Conservation (phyloP, 2,113 vertebrate genomes). For the Bubalus kerabau region DNA sequence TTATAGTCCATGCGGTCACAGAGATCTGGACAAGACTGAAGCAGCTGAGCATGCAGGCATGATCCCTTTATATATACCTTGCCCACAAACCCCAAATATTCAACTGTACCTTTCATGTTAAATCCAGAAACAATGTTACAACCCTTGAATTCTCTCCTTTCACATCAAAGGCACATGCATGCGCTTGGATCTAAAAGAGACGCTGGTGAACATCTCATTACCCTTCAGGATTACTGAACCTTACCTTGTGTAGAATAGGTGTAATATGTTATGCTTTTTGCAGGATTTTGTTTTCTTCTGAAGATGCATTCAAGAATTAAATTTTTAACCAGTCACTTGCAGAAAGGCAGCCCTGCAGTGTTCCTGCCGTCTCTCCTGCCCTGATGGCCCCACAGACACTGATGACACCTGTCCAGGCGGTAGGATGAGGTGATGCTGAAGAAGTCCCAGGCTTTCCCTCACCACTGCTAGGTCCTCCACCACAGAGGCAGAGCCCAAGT, state of each 20-base stretch:
- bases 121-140: neutral
- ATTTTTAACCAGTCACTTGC: constrained; percentile 86
- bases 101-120: neutral
- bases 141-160: neutral
- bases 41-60: neutral
- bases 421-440: constrained; percentile 71
- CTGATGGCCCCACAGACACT: constrained; percentile 82
- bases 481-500: neutral
- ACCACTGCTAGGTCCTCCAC: neutral
- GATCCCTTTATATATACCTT: neutral
- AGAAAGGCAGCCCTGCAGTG: constrained; percentile 79
- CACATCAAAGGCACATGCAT: rapidly evolving
- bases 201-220: neutral
- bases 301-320: constrained; percentile 88
- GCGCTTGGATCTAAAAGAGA: neutral
- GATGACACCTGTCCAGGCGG: constrained; percentile 78
- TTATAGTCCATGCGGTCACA: rapidly evolving
- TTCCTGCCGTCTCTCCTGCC: constrained; percentile 77
- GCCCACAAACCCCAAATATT: too few species aligned
- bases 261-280: rapidly evolving
- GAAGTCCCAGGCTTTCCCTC: constrained; percentile 70
- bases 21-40: neutral
- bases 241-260: neutral
- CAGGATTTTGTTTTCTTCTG: constrained; percentile 78
- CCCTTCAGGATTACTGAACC: neutral